Evolutionary conservation across 2,888 invertebrate species (phyloP), one percentile per base, ranked within the genome.

Genomic region (Oligia latruncula): DNA sequence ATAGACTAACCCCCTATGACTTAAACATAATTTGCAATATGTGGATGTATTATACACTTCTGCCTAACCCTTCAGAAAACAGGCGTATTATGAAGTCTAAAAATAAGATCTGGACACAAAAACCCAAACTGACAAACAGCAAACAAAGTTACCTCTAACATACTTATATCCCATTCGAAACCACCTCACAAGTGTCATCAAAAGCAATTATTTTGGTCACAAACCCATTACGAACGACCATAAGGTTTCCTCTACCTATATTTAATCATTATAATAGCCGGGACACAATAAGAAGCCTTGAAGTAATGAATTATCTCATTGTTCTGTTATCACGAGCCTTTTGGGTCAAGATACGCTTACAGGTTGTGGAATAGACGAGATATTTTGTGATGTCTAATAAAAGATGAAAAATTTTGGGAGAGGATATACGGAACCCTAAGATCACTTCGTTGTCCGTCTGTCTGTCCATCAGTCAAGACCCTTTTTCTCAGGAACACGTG

Each of bases 271-370:
- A 62, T 94, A 93, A 95, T 92, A 87, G 90, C 88, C 90, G 83
- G 89, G 91, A 88, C 78, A 94, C 94, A 95, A 94, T 93, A 89
- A 89, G 83, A 77, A 91, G 85, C 96, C 95, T 96, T 95, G 94
- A 88, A 77, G 90, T 93, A 93, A 95, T 94, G 93, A 94, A 95
- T 95, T 95, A 95, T 94, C 94, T 92, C 90, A 95, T 96, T 96
- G 95, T 96, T 92, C 90, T 89, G 89, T 89, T 89, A 91, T 93
- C 93, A 91, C 92, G 91, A 90, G 93, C 95, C 95, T 94, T 95
- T 92, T 94, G 91, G 93, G 94, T 91, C 92, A 91, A 91, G 90
- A 92, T 90, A 88, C 82, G 76, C 83, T 86, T 84, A 89, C 90
- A 89, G 90, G 85, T 88, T 92, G 90, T 88, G 90, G 90, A 91